Evolutionary conservation across 2,888 invertebrate species (phyloP), one percentile per base, ranked within the genome.

Genomic region (Eupelmus urozonus): DNA sequence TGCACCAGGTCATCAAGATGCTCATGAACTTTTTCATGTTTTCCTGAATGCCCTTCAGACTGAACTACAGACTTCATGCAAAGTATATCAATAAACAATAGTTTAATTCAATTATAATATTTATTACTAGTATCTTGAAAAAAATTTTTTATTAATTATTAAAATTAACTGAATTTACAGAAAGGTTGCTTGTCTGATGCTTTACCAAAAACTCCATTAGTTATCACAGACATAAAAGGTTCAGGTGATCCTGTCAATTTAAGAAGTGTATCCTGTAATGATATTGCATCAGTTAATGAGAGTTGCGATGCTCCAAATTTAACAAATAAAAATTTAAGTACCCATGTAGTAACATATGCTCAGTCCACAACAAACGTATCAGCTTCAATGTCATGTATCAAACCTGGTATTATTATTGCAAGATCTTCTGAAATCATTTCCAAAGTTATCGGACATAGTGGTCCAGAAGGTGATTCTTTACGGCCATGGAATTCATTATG

Each of bases 21-120:
- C 97, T 0, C 98, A 98, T 88, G 98, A 98, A 90, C 90, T 98
- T 69, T 94, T 98, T 84, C 96, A 97, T 89, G 95, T 97, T 9
- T 91, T 98, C 83, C 91, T 97, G 9, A 94, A 96, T n/a, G 97
- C 97, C 16, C 91, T 98, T 65, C 97, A 97, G 87, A 96, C 97
- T 87, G 98, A 98, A 90, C 93, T 93, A 40, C 91, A 91, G 85
- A 91, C 92, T 88, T 89, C 92, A 16, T 91, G 91, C 84, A 93
- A 93, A 90, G 94, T 93, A 87, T 63, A 80, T 55, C 53, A 27
- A 20, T 59, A 29, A 62, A 57, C 42, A 18, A 60, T 66, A 76
- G 16, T 49, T 20, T 29, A 34, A n/a, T 62, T 34, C 9, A 34
- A 34, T 34, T 34, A 34, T 34, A 34, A 34, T 34, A 34, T n/a